phyloP scores from a whole-genome alignment of 2,113 vertebrate genomes.

The Terrapene triunguis region DNA sequence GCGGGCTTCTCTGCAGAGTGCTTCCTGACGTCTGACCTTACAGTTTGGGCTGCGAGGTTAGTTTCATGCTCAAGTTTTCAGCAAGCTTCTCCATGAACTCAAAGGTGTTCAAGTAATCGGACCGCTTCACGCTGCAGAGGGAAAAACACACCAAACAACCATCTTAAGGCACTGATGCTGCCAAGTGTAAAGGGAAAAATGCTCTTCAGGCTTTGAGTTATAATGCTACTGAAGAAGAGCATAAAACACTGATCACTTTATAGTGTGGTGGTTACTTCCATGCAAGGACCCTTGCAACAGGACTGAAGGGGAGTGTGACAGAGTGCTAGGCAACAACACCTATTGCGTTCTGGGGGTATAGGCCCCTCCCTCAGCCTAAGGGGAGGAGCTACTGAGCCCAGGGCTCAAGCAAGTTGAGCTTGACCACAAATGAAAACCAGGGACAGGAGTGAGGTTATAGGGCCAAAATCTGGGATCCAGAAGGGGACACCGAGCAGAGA shows the following conservation, averaged over 20 bases:
- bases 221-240: too few relatives aligned
- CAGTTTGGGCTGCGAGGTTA: constrained; percentile 87
- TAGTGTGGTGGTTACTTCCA: background rate
- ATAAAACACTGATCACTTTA: too few relatives aligned
- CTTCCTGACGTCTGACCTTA: constrained; percentile 71
- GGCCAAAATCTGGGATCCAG: too few relatives aligned
- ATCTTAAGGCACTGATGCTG: background rate
- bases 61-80: constrained; percentile 92
- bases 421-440: too few relatives aligned
- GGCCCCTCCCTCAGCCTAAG: too few relatives aligned
- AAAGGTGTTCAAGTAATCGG: constrained; percentile 97
- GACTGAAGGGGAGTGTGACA: background rate
- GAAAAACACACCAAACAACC: background rate
- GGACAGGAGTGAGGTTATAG: too few relatives aligned
- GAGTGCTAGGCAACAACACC: too few relatives aligned
- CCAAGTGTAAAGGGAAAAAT: background rate
- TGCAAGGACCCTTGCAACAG: background rate
- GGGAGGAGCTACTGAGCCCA: too few relatives aligned
- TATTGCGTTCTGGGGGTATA: too few relatives aligned
- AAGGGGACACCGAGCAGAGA: too few relatives aligned
- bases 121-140: constrained; percentile 84
- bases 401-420: too few relatives aligned
- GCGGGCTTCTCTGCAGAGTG: background rate
- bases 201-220: background rate
- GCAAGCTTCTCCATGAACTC: constrained; percentile 98